Conservation (phyloP, 37 sponge, comb jelly and placozoan genomes). For the Petrosia ficiformis region DNA sequence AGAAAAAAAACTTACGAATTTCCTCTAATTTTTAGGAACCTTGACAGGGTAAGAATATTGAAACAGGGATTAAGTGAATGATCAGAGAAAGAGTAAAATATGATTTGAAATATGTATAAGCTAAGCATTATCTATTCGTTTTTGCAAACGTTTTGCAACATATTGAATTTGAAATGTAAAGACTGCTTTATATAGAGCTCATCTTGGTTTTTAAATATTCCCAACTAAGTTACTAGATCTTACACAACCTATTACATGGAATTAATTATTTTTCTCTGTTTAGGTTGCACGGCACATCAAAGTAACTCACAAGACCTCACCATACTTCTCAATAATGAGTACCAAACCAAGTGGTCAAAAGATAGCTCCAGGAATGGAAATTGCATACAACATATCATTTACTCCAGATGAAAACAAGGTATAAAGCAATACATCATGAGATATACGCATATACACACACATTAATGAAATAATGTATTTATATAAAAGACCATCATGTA, state of each 20-base stretch:
- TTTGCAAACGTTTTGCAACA: too few relatives aligned
- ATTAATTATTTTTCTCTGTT: neutral
- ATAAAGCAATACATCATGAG: neutral
- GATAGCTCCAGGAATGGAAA: constrained; percentile 97
- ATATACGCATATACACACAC: too few relatives aligned
- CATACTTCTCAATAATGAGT: constrained; percentile 82
- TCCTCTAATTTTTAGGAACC: constrained; percentile 76
- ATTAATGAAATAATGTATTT: too few relatives aligned
- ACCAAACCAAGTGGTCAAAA: constrained; percentile 74
- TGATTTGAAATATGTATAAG: too few relatives aligned
- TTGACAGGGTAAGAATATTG: constrained; percentile 80
- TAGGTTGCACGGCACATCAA: constrained; percentile 87
- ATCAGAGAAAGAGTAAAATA: too few relatives aligned
- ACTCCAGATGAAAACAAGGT: constrained; percentile 87
- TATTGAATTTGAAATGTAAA: neutral
- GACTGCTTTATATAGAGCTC: neutral
- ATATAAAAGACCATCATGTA: too few relatives aligned
- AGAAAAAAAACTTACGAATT: constrained; percentile 75
- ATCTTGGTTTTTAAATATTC: neutral
- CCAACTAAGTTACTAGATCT: too few relatives aligned
- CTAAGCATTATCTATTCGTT: too few relatives aligned
- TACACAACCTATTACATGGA: too few relatives aligned
- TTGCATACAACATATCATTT: constrained; percentile 79
- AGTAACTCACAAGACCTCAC: constrained; percentile 84
- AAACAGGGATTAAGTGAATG: neutral